Base-by-base conservation (phyloP, 2,888 invertebrate species). In the Nymphalis c-album region DNA sequence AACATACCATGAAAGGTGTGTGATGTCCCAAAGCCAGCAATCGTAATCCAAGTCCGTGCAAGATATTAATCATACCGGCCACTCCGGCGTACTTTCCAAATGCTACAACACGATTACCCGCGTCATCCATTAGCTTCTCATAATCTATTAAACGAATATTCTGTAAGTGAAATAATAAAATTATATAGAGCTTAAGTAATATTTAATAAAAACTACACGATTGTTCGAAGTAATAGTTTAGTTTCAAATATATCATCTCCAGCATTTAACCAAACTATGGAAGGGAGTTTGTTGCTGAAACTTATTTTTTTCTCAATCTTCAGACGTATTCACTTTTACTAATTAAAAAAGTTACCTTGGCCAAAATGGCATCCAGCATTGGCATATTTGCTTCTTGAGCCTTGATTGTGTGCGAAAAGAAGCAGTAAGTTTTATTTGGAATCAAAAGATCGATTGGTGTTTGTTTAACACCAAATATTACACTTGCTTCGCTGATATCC, bases 391-490 rank as follows among this genome's bases (percentile, higher is more conserved):
- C 96, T 81, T 98, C 98, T 87, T 99, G 99, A 0, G 99, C 99
- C 88, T 99, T 99, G 78, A 99, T 99, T 0, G 99, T 99, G 85
- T 99, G 99, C 0, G 99, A 99, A 88, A 99, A 99, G 88, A 99
- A 97, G 79, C 98, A 98, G 83, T 99, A 99, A 0, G 99, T 99
- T 90, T 98, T 99, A 81, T 98, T 96, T 0, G 99, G 98, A 71
- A 99, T 95, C 13, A 99, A 93, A 51, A 96, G 94, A 80, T 98
- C 98, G 10, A 98, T 95, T 0, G 99, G 99, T 0, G 96, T 96
- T 76, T 98, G 97, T 81, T 99, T 99, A 6, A 99, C 99, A 0
- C 99, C 99, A 80, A 99, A 98, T 77, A 99, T 98, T 0, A 99
- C 96, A 53, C 95, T 96, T 0, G 99, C 99, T 80, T 98, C 98